phyloP scores from a whole-genome alignment of 2,888 invertebrate genomes.

The Bembecia ichneumoniformis region DNA sequence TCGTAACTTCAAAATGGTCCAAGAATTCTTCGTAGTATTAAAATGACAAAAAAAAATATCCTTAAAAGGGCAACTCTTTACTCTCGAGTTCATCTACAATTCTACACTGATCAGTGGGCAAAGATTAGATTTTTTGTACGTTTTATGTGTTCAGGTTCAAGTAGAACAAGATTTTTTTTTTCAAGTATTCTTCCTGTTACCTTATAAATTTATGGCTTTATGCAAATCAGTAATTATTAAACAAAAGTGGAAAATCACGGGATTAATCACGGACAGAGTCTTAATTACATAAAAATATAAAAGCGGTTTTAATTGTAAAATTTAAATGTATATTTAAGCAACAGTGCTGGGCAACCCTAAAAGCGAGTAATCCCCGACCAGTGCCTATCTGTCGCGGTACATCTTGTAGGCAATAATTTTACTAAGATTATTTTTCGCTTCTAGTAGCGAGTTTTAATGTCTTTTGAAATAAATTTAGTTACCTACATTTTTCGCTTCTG shows the following conservation, averaged over 20 bases:
- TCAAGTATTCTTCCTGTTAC: no score
- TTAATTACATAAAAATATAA: background rate
- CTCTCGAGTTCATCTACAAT: no score
- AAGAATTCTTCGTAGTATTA: no score
- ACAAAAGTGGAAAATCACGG: background rate
- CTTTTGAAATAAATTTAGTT: conserved; percentile 61
- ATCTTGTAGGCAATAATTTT: conserved; percentile 64
- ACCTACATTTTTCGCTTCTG: conserved; percentile 34
- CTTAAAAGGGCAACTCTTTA: no score
- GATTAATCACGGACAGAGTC: background rate
- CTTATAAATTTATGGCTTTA: no score
- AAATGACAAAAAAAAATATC: no score
- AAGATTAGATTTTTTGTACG: no score
- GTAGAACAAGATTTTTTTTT: no score
- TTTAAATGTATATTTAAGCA: background rate
- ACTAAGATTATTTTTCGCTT: conserved; percentile 65
- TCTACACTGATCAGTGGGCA: no score
- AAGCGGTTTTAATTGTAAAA: background rate
- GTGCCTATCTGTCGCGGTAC: conserved; percentile 49
- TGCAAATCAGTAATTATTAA: no score
- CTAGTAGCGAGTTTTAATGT: conserved; percentile 64
- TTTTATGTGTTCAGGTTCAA: no score
- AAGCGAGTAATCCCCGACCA: conserved; percentile 29
- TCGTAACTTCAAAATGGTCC: no score
- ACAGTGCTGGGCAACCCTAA: background rate